Conservation (phyloP, 2,888 invertebrate species). For the Daptonema setosum region DNA sequence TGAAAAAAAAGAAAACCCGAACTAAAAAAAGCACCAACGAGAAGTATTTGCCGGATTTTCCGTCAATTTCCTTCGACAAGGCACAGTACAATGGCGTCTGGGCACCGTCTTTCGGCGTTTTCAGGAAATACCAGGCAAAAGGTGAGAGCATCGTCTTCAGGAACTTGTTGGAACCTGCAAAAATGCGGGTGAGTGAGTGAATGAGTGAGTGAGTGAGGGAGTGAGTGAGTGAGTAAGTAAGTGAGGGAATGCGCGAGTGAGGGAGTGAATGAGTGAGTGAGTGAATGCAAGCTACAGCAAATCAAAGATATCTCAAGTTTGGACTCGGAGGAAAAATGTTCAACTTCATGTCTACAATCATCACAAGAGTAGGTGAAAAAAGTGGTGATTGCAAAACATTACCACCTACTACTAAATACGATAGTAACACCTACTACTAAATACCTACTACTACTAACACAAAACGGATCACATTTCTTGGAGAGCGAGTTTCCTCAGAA, state of each 20-base stretch:
- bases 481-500: too few species aligned
- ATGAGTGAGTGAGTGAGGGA: too few species aligned
- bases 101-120: constrained; percentile 58
- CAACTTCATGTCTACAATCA: not conserved
- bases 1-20: too few species aligned
- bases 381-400: too few species aligned
- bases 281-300: not conserved
- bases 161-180: constrained; percentile 4
- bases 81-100: constrained; percentile 52
- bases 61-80: constrained; percentile 48
- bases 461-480: not conserved
- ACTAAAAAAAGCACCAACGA: constrained; percentile 1
- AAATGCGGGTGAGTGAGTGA: too few species aligned
- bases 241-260: too few species aligned
- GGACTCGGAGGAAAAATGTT: too few species aligned
- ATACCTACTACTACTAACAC: not conserved
- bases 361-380: too few species aligned
- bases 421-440: too few species aligned
- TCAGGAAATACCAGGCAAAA: constrained; percentile 25
- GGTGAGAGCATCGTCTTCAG: constrained; percentile 2
- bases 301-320: not conserved
- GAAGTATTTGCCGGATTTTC: constrained; percentile 55
- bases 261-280: too few species aligned
- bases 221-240: too few species aligned
- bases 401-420: too few species aligned